Percentiles rank a stretch among this genome's conserved stretches.
Evolutionary conservation across 2,797 vertebrate genomes (phyloP).

Genomic region (Enteromius unitaeniatus): DNA sequence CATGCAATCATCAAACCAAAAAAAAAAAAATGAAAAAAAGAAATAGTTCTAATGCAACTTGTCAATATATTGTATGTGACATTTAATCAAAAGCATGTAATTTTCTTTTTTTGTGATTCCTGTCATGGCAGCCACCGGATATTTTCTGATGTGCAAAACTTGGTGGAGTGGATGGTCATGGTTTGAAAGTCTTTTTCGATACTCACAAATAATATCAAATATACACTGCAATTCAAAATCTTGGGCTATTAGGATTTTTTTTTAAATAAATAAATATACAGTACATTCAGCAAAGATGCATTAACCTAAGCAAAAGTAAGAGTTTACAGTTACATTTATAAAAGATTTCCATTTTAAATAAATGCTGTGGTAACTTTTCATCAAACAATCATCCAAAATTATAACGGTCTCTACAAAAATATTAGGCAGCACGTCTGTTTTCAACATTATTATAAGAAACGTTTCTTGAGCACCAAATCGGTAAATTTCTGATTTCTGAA

Average conservation of each 20-base stretch:
- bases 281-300: background rate
- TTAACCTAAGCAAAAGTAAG: background rate
- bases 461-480: background rate
- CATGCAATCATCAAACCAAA: constrained; percentile 66
- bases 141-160: background rate
- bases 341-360: background rate
- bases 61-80: constrained; percentile 33
- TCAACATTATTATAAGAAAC: background rate
- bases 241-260: background rate
- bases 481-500: background rate
- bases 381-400: background rate
- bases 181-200: background rate
- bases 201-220: background rate
- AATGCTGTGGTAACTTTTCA: background rate
- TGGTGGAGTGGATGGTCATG: background rate
- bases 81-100: constrained; percentile 28
- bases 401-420: background rate
- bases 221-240: background rate
- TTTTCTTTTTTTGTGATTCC: constrained; percentile 8
- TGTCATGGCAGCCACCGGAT: background rate
- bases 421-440: constrained; percentile 4
- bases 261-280: background rate
- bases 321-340: background rate
- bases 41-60: background rate
- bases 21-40: background rate